A percentile compares a stretch with the other conserved stretches of the same genome.
Conservation (phyloP, 2,113 vertebrate species). For the human region DNA sequence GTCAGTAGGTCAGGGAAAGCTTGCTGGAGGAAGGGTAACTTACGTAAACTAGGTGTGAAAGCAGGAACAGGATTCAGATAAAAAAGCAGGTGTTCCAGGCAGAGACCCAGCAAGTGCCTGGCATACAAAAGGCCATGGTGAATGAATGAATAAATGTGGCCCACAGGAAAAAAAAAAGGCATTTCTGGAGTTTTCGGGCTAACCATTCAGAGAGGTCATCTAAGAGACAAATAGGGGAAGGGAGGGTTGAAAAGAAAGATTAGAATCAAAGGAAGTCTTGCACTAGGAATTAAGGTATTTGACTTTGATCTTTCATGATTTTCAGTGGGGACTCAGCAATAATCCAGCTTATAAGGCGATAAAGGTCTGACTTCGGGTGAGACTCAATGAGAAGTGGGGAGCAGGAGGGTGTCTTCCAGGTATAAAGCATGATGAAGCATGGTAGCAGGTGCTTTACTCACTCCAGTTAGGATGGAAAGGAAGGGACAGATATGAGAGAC, state of each 20-base stretch:
- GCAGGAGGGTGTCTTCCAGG: not conserved
- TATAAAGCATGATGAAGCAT: not conserved
- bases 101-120: not conserved
- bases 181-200: not conserved
- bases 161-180: not conserved
- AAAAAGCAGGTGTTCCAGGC: not conserved
- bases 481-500: not conserved
- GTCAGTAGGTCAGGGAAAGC: not conserved
- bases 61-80: not conserved
- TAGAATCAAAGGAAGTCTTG: not conserved
- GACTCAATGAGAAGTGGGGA: not conserved
- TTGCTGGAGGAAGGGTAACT: not conserved
- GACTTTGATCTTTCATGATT: not conserved
- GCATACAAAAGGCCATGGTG: not conserved
- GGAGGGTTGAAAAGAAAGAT: not conserved
- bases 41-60: not conserved
- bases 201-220: not conserved
- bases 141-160: not conserved
- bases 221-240: not conserved
- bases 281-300: not conserved
- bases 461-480: not conserved
- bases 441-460: not conserved
- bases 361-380: not conserved
- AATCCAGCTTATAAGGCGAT: not conserved
- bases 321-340: not conserved